Evolutionary conservation across 2,888 invertebrate species (phyloP), one percentile per base, ranked within the genome.

Genomic region (Plagiodera versicolora): DNA sequence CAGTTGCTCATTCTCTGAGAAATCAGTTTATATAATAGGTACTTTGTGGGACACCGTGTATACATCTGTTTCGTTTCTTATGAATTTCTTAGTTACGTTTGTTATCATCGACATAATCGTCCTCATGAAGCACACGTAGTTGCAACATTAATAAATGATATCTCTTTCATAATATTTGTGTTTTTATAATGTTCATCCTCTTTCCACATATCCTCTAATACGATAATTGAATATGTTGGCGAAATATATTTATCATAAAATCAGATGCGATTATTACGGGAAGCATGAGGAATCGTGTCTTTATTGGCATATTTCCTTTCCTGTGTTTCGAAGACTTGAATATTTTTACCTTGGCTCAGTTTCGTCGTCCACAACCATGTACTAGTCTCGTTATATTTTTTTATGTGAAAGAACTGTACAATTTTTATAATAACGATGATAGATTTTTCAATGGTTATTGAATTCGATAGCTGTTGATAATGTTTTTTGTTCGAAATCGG

Each of bases 231-330:
- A 53, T 39, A 39, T 53, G 35, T 18, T 58, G 52, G 52, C 58
- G 39, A 51, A 45, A 47, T 50, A 56, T 35, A 59, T 54, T 59
- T 59, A 59, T 59, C 58, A 35, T 24, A 24, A 49, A 52, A 59
- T 59, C 58, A 54, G 16, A 44, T 8, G 18, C 52, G 20, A 53
- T 53, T 44, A 53, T 53, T 44, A 53, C 53, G n/a, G 19, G 14
- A 11, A 39, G 14, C 39, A 14, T 44, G 53, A 28, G 16, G 45
- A 53, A 53, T 53, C 53, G 11, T 53, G 45, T 53, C 58, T 63
- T 65, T 61, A 62, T 68, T 68, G 67, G 66, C 60, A 63, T 65
- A 68, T 66, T 60, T 68, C 68, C 66, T 63, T 64, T 67, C 61
- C 67, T 58, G 65, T 60, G 61, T 65, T 62, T 62, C 58, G 14